Base-by-base conservation (phyloP, 2,888 invertebrate species). In the Xestoiulus laeticollis region DNA sequence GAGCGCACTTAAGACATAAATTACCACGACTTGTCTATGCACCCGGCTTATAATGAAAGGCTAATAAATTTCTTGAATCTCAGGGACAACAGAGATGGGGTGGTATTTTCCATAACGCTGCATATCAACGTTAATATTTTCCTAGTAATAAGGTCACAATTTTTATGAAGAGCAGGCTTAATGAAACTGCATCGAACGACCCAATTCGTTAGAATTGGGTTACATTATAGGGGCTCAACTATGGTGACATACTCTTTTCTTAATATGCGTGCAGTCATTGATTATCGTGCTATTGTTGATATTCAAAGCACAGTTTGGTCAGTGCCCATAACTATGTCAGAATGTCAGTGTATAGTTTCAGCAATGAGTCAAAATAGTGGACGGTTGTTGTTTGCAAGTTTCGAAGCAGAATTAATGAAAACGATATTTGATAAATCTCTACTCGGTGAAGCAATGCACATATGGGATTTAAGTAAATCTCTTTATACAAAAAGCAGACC, bases 161-260 rank as follows among this genome's bases (percentile, higher is more conserved):
- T 68, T 68, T 68, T 26, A n/a, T n/a, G 22, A 68, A 68, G 68
- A 10, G 26, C 6, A 68, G 68, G 68, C 68, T 68, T 68, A 68
- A 68, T 68, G 68, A 68, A 68, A 68, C 68, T 68, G 68, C 68
- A 68, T 68, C 26, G 68, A 59, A 68, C 68, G 68, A 68, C 68
- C 68, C 26, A 68, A 68, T 68, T 68, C 68, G n/a, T n/a, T 68
- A 68, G 68, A 68, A 68, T 10, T 68, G 68, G 68, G 68, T 68
- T 68, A n/a, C 26, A 68, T 12, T 68, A 59, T 59, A n/a, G 68
- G 68, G n/a, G 68, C 6, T 26, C 26, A 22, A 68, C 26, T 26
- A 68, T 26, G 68, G 26, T 26, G 26, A 68, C 22, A 22, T 8
- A 22, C 8, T 10, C 22, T 26, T 68, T 68, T 68, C 26, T 68